Evolutionary conservation across 2,113 vertebrate genomes (phyloP).

Genomic region (Xiphias gladius): DNA sequence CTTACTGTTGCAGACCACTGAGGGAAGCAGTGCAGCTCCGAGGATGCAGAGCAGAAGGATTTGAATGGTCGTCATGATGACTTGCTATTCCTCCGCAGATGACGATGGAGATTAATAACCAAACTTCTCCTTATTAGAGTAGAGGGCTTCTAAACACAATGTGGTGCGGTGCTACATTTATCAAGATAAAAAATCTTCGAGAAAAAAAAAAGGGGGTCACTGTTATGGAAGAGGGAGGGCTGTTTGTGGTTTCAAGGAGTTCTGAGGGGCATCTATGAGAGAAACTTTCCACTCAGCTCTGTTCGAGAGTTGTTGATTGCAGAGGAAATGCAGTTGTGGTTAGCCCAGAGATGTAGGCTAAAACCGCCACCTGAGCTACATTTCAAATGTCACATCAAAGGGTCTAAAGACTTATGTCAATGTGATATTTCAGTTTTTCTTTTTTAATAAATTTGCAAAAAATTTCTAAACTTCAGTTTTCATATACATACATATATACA

Average conservation of each 20-base stretch:
- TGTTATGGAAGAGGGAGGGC: conserved; percentile 13
- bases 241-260: conserved; percentile 40
- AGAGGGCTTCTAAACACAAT: background rate
- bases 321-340: conserved; percentile 59
- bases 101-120: background rate
- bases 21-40: conserved; percentile 43
- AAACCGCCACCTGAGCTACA: no score
- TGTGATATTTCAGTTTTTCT: no score
- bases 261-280: background rate
- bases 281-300: conserved; percentile 59
- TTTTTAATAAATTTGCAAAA: no score
- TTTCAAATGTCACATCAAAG: no score
- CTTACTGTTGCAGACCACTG: conserved; percentile 59
- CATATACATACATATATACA: no score
- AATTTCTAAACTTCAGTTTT: no score
- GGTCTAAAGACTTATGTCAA: no score
- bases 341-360: background rate
- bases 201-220: background rate
- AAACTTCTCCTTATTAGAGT: background rate
- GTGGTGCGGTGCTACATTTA: background rate
- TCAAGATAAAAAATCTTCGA: background rate
- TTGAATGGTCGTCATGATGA: conserved; percentile 61
- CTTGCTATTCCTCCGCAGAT: background rate
- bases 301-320: background rate
- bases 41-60: conserved; percentile 71